phyloP scores from a whole-genome alignment of 2,888 invertebrate species.

The Autographa pulchrina region DNA sequence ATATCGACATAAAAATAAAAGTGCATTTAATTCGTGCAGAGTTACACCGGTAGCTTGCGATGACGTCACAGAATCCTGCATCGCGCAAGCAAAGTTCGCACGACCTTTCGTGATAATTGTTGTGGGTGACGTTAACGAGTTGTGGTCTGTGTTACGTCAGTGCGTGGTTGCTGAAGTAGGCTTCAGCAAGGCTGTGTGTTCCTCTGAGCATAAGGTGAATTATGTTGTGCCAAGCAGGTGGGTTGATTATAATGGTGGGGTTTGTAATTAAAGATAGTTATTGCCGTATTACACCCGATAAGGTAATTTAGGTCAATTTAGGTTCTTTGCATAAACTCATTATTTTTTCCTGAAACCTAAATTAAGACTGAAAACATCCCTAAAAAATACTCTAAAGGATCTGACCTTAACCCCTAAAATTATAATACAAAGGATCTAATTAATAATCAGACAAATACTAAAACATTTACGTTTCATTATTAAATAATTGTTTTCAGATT shows the following conservation, averaged over 20 bases:
- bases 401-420: not conserved
- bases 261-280: no score
- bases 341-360: no score
- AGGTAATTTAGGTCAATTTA: no score
- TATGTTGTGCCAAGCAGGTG: no score
- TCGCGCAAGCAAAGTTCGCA: not conserved
- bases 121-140: not conserved
- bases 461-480: conserved; percentile 2
- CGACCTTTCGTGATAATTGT: not conserved
- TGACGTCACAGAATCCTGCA: not conserved
- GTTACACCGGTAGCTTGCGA: not conserved
- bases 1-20: no score
- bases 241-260: no score
- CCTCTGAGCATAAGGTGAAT: no score
- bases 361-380: no score
- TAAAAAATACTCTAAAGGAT: no score
- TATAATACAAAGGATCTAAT: not conserved
- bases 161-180: not conserved
- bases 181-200: not conserved
- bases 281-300: no score
- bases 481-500: conserved; percentile 14
- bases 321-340: no score
- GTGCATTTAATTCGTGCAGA: not conserved
- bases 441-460: conserved; percentile 2
- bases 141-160: not conserved